Base-by-base conservation (phyloP, 2,888 invertebrate genomes). In the Harpagoxenus sublaevis region DNA sequence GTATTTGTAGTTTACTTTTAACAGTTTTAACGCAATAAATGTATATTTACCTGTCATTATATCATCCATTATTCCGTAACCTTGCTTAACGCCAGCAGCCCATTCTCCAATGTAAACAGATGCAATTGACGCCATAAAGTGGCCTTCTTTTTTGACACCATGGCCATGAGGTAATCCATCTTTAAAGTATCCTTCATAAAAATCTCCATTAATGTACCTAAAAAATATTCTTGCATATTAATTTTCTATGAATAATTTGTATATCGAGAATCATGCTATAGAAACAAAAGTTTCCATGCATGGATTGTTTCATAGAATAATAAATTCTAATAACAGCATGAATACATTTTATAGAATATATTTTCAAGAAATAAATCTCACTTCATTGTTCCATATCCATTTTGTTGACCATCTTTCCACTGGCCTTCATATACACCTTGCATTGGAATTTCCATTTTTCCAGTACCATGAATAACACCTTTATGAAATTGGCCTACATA, bases 51-150 rank as follows among this genome's bases (percentile, higher is more conserved):
- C 98, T 91, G 97, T 97, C 42, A 97, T 96, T 73, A 98, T 97
- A 92, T 98, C 97, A 93, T 98, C 98, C 96, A 98, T 97, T 0
- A 99, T 98, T 0, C 98, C 98, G 92, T 99, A 99, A 0, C 99
- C 99, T 89, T 97, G 97, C 90, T 97, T 97, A 2, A 96, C 96
- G 31, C 98, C 98, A 74, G 96, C 96, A 18, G 96, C 96, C 97
- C 98, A 99, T 92, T 98, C 98, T 0, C 99, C 99, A n/a, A 98
- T 97, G 94, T 98, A 99, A 87, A 98, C 96, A 0, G 97, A 97
- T 0, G 97, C 97, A 1, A 97, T 96, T 1, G 97, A 97, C 0
- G 97, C 96, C 82, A 97, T 97, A 92, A 97, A 97, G 88, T 97
- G 97, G 35, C 98, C 98, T 92, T 97, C 97, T 85, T 97, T 97